Evolutionary conservation across 2,797 vertebrate genomes (phyloP).

Genomic region (Australoheros facetus): DNA sequence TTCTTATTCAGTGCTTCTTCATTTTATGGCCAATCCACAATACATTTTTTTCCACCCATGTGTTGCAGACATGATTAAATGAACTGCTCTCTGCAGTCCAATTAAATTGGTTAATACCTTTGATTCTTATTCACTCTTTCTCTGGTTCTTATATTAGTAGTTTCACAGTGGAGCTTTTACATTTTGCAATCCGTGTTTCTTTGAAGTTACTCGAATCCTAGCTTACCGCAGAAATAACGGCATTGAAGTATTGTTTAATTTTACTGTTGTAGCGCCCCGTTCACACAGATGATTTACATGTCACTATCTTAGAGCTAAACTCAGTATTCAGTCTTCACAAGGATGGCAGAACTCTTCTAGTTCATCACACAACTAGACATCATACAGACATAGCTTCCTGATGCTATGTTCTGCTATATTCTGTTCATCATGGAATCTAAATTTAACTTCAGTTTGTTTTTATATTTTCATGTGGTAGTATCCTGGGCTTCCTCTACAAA

Average conservation of each 20-base stretch:
- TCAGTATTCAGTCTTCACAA: not conserved
- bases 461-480: not conserved
- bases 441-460: not conserved
- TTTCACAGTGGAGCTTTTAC: not conserved
- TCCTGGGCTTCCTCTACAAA: too few relatives aligned
- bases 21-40: not conserved
- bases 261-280: not conserved
- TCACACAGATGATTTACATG: not conserved
- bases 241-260: not conserved
- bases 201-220: not conserved
- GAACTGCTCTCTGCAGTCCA: not conserved
- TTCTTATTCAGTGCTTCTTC: not conserved
- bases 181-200: constrained; percentile 1
- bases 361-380: not conserved
- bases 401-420: not conserved
- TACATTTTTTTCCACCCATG: not conserved
- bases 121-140: not conserved
- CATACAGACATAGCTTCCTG: not conserved
- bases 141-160: not conserved
- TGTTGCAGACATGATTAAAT: not conserved
- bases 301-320: not conserved
- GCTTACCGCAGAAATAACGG: not conserved
- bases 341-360: not conserved
- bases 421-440: not conserved
- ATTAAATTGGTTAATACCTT: not conserved